A percentile compares a stretch with the other conserved stretches of the same genome.
Conservation (phyloP, 2,888 invertebrate species). For the Rhimphoctona megacephalus region DNA sequence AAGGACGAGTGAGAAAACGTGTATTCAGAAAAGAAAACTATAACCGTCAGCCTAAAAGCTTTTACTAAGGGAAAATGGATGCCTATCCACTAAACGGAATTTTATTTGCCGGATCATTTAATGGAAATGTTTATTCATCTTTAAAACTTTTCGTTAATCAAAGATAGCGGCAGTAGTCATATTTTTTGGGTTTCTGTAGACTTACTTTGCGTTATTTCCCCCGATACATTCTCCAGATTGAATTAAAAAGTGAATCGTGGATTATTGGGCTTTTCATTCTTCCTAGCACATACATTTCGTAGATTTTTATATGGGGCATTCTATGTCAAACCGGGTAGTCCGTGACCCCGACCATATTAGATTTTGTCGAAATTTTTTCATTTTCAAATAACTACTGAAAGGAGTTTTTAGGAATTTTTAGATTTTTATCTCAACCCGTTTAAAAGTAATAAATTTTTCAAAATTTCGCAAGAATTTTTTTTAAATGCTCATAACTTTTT, state of each 20-base stretch:
- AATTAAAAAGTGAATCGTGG: not conserved
- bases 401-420: no score
- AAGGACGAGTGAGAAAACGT: not conserved
- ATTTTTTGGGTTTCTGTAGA: not conserved
- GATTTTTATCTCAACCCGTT: no score
- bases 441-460: no score
- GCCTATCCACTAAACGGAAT: not conserved
- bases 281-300: not conserved
- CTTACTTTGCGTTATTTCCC: not conserved
- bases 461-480: no score
- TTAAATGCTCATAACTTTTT: no score
- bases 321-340: no score
- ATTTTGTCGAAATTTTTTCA: no score
- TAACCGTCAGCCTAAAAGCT: not conserved
- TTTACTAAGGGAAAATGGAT: slow-evolving; percentile 1
- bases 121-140: not conserved
- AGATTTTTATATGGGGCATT: no score
- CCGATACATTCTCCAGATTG: not conserved
- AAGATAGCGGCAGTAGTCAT: not conserved
- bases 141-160: not conserved
- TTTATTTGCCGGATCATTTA: not conserved
- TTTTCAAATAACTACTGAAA: no score
- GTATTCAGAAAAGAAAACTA: not conserved
- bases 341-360: no score
- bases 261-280: not conserved